phyloP scores from a whole-genome alignment of 1,140 invertebrate genomes.

The Homarus americanus region DNA sequence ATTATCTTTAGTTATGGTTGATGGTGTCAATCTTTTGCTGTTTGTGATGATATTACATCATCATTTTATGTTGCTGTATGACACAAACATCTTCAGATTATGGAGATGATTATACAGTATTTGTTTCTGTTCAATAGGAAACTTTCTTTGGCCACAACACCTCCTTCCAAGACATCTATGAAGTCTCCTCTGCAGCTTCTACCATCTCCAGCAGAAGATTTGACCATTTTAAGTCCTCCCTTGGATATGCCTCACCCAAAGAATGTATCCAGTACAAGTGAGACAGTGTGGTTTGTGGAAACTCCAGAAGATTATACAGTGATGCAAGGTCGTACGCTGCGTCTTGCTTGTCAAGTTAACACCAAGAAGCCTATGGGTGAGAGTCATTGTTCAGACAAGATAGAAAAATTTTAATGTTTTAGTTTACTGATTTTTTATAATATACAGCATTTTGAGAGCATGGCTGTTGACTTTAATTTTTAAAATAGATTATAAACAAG shows the following conservation, averaged over 20 bases:
- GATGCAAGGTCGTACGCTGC: constrained; percentile 48
- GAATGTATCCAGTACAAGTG: constrained; percentile 24
- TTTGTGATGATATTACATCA: no score
- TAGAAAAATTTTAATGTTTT: no score
- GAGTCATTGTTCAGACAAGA: neutral
- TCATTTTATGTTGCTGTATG: no score
- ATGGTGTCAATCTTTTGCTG: no score
- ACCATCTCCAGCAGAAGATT: constrained; percentile 44
- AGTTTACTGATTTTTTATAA: no score
- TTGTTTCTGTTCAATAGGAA: neutral
- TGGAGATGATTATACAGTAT: neutral
- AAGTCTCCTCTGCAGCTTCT: constrained; percentile 16
- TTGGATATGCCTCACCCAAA: constrained; percentile 23
- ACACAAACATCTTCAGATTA: no score
- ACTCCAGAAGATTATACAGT: constrained; percentile 60
- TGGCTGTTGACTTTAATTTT: no score
- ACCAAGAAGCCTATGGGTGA: constrained; percentile 70
- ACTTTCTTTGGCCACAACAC: constrained; percentile 9
- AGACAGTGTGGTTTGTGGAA: constrained; percentile 60
- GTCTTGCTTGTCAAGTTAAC: constrained; percentile 63
- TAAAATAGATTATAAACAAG: no score
- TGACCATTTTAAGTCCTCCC: constrained; percentile 68
- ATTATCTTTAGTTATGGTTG: no score
- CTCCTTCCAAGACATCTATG: constrained; percentile 36
- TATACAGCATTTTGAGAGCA: no score